phyloP scores from a whole-genome alignment of 2,888 invertebrate species.

The Gymnosoma rotundatum region DNA sequence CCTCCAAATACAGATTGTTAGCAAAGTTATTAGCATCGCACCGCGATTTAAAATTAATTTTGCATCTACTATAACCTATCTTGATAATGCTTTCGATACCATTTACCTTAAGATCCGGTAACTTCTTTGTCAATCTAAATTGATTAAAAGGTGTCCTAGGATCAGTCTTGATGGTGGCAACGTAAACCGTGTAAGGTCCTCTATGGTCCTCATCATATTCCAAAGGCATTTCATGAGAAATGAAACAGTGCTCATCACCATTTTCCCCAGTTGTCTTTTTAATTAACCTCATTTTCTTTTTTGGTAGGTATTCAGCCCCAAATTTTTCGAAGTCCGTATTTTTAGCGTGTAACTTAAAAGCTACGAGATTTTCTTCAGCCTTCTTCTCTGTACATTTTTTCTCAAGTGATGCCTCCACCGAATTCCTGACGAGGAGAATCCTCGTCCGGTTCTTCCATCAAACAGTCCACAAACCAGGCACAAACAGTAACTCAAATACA shows the following conservation, averaged over 20 bases:
- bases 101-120: too few species aligned
- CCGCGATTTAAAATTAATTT: not conserved
- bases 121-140: conserved; percentile 2
- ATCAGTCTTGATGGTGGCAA: not conserved
- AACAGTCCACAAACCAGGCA: too few species aligned
- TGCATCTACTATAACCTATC: too few species aligned
- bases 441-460: too few species aligned
- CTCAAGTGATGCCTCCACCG: too few species aligned
- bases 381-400: too few species aligned
- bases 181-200: not conserved
- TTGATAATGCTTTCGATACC: not conserved
- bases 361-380: too few species aligned
- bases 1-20: not conserved
- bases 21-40: not conserved
- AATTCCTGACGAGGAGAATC: too few species aligned
- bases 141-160: conserved; percentile 15
- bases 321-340: conserved; percentile 6
- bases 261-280: not conserved
- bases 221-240: not conserved
- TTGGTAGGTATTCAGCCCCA: not conserved
- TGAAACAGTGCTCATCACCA: not conserved
- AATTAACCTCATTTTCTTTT: too few species aligned
- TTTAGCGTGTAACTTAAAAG: not conserved
- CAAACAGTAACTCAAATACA: too few species aligned
- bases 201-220: not conserved